Conservation (phyloP, 2,797 vertebrate species). For the Phoeniculus purpureus region DNA sequence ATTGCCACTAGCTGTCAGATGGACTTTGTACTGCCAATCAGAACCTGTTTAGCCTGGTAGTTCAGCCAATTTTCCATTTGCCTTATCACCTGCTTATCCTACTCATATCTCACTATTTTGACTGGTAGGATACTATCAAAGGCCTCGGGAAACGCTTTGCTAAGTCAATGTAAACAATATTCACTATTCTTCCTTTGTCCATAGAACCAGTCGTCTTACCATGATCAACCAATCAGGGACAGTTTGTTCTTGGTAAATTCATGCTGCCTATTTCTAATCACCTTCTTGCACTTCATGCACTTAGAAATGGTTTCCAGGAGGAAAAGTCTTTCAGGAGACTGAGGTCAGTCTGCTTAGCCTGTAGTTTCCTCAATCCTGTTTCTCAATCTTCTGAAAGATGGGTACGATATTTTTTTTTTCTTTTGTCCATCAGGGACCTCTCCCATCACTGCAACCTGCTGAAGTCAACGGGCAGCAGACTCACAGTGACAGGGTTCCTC, state of each 20-base stretch:
- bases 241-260: background rate
- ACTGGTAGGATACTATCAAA: background rate
- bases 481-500: background rate
- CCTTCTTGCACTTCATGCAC: background rate
- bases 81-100: background rate
- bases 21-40: background rate
- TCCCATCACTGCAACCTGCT: background rate
- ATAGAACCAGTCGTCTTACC: background rate
- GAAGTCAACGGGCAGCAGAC: background rate
- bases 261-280: background rate
- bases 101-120: background rate
- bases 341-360: background rate
- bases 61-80: background rate
- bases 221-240: background rate
- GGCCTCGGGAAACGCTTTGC: background rate
- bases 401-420: background rate
- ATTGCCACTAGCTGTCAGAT: background rate
- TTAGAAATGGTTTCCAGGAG: background rate
- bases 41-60: background rate
- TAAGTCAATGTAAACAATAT: background rate
- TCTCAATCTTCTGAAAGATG: background rate
- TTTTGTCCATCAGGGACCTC: background rate
- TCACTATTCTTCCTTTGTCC: background rate
- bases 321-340: background rate
- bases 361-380: background rate